Conservation (phyloP, 2,888 invertebrate species). For the Pseudococcus jackbeardsleyi region DNA sequence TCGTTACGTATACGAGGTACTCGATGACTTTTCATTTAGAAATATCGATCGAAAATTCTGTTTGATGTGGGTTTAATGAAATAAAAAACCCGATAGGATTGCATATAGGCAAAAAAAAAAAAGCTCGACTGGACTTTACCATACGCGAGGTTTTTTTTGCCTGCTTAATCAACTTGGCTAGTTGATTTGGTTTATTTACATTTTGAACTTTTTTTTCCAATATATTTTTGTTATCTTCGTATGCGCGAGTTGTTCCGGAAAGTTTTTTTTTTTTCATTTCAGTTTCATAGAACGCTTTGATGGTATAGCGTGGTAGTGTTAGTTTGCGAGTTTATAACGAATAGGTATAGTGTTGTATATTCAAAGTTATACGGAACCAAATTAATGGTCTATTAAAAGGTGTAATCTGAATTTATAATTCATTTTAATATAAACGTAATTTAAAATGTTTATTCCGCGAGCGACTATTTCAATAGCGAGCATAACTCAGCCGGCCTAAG, state of each 20-base stretch:
- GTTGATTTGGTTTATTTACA: conserved; percentile 39
- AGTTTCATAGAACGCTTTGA: background rate
- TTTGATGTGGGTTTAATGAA: conserved; percentile 20
- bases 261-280: background rate
- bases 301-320: background rate
- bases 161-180: background rate
- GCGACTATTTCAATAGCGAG: conserved; percentile 22
- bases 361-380: conserved; percentile 26
- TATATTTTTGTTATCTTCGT: conserved; percentile 35
- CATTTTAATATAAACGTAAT: conserved; percentile 48
- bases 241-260: conserved; percentile 6
- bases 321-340: background rate
- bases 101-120: background rate
- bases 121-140: background rate
- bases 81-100: conserved; percentile 1
- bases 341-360: background rate
- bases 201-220: conserved; percentile 18
- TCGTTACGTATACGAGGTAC: background rate
- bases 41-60: conserved; percentile 14
- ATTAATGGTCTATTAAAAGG: conserved; percentile 52
- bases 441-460: conserved; percentile 32
- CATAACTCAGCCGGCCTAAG: conserved; percentile 16
- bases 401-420: conserved; percentile 52
- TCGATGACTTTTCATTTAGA: conserved; percentile 6
- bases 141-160: conserved; percentile 9